Percentiles rank a stretch among this genome's conserved stretches.
Evolutionary conservation across 92 coral and sea anemone genomes (phyloP).

Genomic region (Epizoanthus stellaris): DNA sequence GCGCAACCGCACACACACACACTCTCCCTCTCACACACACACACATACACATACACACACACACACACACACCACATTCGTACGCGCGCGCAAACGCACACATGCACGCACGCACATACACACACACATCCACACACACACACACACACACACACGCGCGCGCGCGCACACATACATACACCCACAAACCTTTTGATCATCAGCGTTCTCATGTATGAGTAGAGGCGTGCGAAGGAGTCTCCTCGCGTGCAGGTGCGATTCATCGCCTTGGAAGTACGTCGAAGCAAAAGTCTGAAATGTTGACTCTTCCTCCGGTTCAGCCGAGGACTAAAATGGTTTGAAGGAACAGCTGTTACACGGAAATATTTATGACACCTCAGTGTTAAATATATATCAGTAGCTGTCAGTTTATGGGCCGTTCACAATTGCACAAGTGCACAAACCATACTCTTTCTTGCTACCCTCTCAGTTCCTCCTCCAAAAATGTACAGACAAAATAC

Average conservation of each 20-base stretch:
- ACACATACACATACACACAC: background rate
- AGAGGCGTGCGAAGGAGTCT: conserved; percentile 43
- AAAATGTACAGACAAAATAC: too few species aligned
- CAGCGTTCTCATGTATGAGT: conserved; percentile 29
- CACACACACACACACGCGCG: too few species aligned
- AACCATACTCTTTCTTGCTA: too few species aligned
- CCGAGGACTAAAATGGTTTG: background rate
- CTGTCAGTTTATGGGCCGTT: too few species aligned
- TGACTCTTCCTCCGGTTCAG: background rate
- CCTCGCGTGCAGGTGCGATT: conserved; percentile 30
- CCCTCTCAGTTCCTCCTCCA: too few species aligned
- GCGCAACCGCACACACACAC: background rate
- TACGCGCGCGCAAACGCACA: background rate
- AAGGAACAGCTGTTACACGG: too few species aligned
- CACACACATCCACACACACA: background rate
- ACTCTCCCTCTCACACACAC: background rate
- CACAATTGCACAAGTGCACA: too few species aligned
- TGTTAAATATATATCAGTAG: too few species aligned
- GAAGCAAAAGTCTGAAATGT: conserved; percentile 3
- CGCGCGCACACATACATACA: background rate
- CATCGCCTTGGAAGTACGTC: conserved; percentile 16
- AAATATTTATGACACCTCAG: too few species aligned
- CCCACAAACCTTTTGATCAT: background rate
- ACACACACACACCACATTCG: too few species aligned
- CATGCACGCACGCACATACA: background rate